Base-by-base conservation (phyloP, 1,140 invertebrate species). In the Euura lappo region DNA sequence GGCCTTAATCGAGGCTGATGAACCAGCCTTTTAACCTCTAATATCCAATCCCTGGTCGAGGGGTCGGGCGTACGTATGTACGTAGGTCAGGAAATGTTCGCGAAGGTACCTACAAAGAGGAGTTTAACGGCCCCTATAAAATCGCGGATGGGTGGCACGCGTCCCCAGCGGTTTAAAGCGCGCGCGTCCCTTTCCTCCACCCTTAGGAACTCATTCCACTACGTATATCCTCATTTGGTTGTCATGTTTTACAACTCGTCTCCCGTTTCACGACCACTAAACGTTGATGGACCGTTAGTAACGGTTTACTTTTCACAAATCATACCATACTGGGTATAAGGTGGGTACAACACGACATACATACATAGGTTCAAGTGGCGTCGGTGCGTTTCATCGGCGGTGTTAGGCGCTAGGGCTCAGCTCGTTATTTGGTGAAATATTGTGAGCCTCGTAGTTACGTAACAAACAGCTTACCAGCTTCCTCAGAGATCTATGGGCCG, bases 181-280 rank as follows among this genome's bases (percentile, higher is more conserved):
- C 51, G 13, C 3, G 51, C 51, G 28, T 11, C 44, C 28, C 28
- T 10, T 68, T 42, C 42, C 44, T 10, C 60, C 13, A 68, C 8
- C 67, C 67, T 8, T 13, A 43, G 28, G 72, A 73, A 78, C 76
- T 79, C 77, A 75, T 82, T 80, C 78, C 72, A 72, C 79, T 46
- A 70, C 69, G 78, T 82, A 81, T 79, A 82, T 83, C 73, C 81
- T 83, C 81, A 80, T 82, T 82, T 82, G 78, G 70, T 69, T 73
- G 68, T 69, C 71, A 75, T 80, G 81, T 81, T 83, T 81, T 80
- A 83, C 81, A 82, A 80, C 79, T 82, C 77, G 79, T 77, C 78
- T 80, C 78, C 78, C 77, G 76, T 78, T 80, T 80, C 77, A 70
- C 76, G 65, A 79, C 76, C 81, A 80, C 79, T 81, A 80, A 82